Evolutionary conservation across 2,888 invertebrate species (phyloP), one percentile per base, ranked within the genome.

Genomic region (Netelia virgata): DNA sequence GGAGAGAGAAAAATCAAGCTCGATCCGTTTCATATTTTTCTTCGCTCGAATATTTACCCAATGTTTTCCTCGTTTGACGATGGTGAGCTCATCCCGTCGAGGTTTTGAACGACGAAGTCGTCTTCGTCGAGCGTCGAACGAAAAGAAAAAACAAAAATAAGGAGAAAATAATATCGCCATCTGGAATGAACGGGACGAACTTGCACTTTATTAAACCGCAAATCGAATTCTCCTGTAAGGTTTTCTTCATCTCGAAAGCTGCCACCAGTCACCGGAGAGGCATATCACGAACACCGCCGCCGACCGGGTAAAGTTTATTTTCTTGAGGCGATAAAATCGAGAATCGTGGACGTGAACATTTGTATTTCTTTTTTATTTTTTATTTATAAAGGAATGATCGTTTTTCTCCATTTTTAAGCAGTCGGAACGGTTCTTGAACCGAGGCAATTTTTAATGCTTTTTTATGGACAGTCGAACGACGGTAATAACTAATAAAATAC

Each of bases 171-270:
- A n/a, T 41, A 43, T 20, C 10, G 11, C 14, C 18, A 36, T 50
- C 10, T 14, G 63, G n/a, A 63, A 63, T 61, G 50, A 63, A n/a
- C 11, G 53, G n/a, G 36, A 72, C 41, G 23, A 53, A 53, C 63
- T 55, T 64, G 78, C 70, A 79, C 78, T 78, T 79, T 79, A 79
- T 79, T 79, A 72, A 72, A 79, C 72, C 70, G 72, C 78, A 72
- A 72, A 79, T 79, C 70, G 78, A 79, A 79, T 72, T 72, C 55
- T 43, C 64, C 43, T 43, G 63, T 50, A 61, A 55, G 70, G 41
- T 64, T 61, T 61, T 72, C 72, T n/a, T 5, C 50, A n/a, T n/a
- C 70, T 14, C 18, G 47, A 10, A 10, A 18, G 6, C 47, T 28
- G 14, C 16, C 47, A 50, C 16, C 53, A 28, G 23, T n/a, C 20